Evolutionary conservation across 2,113 vertebrate species (phyloP).

Genomic region (Gavia stellata): DNA sequence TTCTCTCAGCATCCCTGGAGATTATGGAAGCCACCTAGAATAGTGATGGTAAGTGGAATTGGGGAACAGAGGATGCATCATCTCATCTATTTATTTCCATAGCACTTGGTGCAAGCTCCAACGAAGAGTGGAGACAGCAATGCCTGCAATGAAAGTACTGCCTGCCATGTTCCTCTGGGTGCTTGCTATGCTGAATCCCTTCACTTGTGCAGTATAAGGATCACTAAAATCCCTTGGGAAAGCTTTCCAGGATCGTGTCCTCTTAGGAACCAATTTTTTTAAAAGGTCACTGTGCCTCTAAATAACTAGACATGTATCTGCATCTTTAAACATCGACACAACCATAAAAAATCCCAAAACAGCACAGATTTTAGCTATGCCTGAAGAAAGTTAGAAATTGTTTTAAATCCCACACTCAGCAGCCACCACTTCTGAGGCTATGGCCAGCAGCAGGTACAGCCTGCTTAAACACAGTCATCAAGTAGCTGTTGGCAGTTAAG

Average conservation of each 20-base stretch:
- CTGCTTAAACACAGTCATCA: not conserved
- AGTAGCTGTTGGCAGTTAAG: not conserved
- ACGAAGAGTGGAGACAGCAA: not conserved
- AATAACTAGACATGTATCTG: not conserved
- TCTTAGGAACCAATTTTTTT: not conserved
- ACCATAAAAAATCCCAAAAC: not conserved
- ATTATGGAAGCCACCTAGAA: not conserved
- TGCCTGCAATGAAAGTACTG: not conserved
- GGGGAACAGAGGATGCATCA: not conserved
- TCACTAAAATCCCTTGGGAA: not conserved
- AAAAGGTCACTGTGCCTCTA: not conserved
- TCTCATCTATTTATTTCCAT: not conserved
- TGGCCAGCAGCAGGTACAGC: not conserved
- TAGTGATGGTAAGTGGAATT: not conserved
- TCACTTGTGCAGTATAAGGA: not conserved
- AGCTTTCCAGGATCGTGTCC: not conserved
- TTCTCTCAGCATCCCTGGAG: not conserved
- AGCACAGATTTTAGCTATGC: not conserved
- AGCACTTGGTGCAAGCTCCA: not conserved
- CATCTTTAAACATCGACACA: not conserved
- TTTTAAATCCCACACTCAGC: not conserved
- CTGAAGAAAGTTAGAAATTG: not conserved
- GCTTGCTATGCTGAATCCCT: not conserved
- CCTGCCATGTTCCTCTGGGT: not conserved
- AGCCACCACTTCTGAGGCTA: not conserved